phyloP scores from a whole-genome alignment of 2,888 invertebrate genomes.

The Ophion ellenae region DNA sequence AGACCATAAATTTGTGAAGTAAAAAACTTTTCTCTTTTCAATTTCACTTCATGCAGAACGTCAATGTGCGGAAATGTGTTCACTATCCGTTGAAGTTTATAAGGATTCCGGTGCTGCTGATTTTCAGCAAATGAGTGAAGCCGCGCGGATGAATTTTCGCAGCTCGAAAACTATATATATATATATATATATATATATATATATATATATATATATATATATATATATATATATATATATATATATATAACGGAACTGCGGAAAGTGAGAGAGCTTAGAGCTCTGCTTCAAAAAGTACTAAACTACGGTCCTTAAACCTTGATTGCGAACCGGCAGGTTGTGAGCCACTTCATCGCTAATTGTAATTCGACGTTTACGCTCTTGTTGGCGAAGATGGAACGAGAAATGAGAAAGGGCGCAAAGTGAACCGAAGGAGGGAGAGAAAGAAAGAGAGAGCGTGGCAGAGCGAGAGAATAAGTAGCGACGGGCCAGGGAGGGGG shows the following conservation, averaged over 20 bases:
- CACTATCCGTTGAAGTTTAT: slow-evolving; percentile 36
- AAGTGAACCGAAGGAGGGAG: slow-evolving; percentile 56
- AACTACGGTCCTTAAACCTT: slow-evolving; percentile 73
- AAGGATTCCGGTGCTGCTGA: slow-evolving; percentile 24
- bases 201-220: neutral
- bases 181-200: neutral
- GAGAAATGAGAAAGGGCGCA: slow-evolving; percentile 57
- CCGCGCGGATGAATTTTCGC: slow-evolving; percentile 21
- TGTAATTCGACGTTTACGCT: slow-evolving; percentile 80
- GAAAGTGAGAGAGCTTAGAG: slow-evolving; percentile 44
- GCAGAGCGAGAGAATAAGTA: slow-evolving; percentile 33
- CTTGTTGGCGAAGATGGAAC: slow-evolving; percentile 52
- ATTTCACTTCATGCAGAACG: too few relatives aligned
- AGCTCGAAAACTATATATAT: neutral
- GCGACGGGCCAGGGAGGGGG: slow-evolving; percentile 54
- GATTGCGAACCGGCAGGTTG: slow-evolving; percentile 71
- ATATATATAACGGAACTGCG: neutral
- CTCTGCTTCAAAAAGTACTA: slow-evolving; percentile 62
- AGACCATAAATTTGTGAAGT: neutral
- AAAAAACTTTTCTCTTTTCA: neutral
- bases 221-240: slow-evolving; percentile 17
- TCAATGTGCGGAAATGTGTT: slow-evolving; percentile 3
- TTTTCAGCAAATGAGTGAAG: slow-evolving; percentile 59
- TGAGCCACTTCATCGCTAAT: slow-evolving; percentile 78
- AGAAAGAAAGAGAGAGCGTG: slow-evolving; percentile 52